Conservation (phyloP, 2,797 vertebrate genomes). For the Adelosebastes latens region DNA sequence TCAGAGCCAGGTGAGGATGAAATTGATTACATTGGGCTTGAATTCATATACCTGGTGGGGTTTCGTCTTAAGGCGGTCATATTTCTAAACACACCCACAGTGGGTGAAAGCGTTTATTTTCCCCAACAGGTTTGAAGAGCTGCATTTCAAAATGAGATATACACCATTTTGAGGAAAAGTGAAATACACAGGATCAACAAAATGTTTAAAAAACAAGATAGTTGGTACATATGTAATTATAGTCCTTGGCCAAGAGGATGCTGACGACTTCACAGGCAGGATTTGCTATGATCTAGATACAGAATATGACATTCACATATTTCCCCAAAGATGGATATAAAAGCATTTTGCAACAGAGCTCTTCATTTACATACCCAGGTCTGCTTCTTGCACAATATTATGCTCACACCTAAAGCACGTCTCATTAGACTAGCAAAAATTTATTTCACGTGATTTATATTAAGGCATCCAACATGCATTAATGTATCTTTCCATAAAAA, state of each 20-base stretch:
- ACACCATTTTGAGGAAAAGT: constrained; percentile 25
- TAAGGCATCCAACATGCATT: constrained; percentile 81
- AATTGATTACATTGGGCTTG: constrained; percentile 44
- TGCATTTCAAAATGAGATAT: constrained; percentile 56
- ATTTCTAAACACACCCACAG: constrained; percentile 41
- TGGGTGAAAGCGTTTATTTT: constrained; percentile 23
- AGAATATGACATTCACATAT: constrained; percentile 38
- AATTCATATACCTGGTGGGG: constrained; percentile 30
- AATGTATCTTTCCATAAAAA: constrained; percentile 74
- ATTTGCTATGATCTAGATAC: constrained; percentile 28
- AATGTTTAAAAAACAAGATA: constrained; percentile 29
- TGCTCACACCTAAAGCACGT: constrained; percentile 70
- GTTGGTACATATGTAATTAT: constrained; percentile 29
- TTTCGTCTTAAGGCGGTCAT: constrained; percentile 65
- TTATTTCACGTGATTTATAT: constrained; percentile 71
- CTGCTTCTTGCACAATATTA: constrained; percentile 67
- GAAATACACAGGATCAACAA: constrained; percentile 51
- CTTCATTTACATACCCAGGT: constrained; percentile 45
- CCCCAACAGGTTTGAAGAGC: constrained; percentile 45
- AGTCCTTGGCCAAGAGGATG: constrained; percentile 59
- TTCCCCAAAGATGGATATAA: constrained; percentile 20
- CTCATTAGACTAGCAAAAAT: constrained; percentile 64
- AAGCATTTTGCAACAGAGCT: constrained; percentile 72
- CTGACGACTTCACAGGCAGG: constrained; percentile 44
- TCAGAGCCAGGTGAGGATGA: constrained; percentile 32